These are phyloP conservation scores for Lamellibrachia satsuma DNA, from an alignment of 2,888 invertebrate genomes.

Conservation along the genomic window DNA sequence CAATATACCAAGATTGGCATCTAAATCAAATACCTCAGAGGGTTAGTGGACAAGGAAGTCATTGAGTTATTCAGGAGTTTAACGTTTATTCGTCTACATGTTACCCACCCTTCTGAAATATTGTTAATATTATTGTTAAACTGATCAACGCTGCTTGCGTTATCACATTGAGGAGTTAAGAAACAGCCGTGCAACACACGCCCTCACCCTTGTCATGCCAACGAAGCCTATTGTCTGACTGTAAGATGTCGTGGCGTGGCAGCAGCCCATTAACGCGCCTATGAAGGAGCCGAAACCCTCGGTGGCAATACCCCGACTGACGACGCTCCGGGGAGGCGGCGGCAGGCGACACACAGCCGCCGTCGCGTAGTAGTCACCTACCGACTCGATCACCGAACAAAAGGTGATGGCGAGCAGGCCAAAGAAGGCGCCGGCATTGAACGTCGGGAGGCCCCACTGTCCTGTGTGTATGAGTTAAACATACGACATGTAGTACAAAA, in stretches of 20 bases:
- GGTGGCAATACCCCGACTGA: slow-evolving; percentile 68
- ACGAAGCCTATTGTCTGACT: slow-evolving; percentile 88
- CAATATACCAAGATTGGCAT: too few species aligned
- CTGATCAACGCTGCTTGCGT: too few species aligned
- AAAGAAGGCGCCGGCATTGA: slow-evolving; percentile 14
- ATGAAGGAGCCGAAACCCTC: slow-evolving; percentile 82
- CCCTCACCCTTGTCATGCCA: slow-evolving; percentile 77
- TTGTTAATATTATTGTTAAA: too few species aligned
- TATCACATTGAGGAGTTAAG: background rate
- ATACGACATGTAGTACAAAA: too few species aligned
- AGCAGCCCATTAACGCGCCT: slow-evolving; percentile 83
- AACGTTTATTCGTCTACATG: too few species aligned
- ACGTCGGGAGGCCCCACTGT: slow-evolving; percentile 23
- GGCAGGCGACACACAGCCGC: slow-evolving; percentile 23
- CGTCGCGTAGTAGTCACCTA: slow-evolving; percentile 25
- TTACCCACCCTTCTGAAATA: too few species aligned
- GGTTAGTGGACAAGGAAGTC: too few species aligned
- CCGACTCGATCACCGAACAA: slow-evolving; percentile 24
- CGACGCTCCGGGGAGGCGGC: slow-evolving; percentile 28
- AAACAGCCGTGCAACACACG: background rate
- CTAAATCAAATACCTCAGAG: too few species aligned
- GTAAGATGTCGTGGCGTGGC: slow-evolving; percentile 85
- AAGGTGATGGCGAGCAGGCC: slow-evolving; percentile 24
- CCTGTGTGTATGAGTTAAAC: background rate
- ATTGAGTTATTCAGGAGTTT: too few species aligned